These are phyloP conservation scores for Ophion costatus DNA, from an alignment of 2,888 invertebrate species.

Conservation along the genomic window DNA sequence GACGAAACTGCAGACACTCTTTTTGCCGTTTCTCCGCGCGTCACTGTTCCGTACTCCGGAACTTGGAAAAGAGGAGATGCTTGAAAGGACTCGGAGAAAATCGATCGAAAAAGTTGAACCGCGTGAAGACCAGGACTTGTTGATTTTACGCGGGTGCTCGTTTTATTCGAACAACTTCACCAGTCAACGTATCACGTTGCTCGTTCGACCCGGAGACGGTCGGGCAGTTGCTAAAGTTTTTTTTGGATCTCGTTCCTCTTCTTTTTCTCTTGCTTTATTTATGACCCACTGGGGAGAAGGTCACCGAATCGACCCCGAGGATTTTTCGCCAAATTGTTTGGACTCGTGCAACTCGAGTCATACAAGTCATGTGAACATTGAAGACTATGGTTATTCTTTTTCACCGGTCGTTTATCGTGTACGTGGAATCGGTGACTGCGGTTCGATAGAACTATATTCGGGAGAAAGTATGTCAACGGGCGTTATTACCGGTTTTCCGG, in stretches of 20 bases:
- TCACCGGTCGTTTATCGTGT: too few species aligned
- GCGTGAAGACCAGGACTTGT: constrained; percentile 56
- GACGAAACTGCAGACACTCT: background rate
- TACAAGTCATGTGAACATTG: too few species aligned
- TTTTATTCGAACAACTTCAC: background rate
- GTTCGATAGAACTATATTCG: too few species aligned
- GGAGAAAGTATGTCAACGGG: too few species aligned
- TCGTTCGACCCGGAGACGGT: too few species aligned
- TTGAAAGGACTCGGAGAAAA: background rate
- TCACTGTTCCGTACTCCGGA: background rate
- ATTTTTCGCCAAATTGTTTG: too few species aligned
- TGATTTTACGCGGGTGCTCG: constrained; percentile 58
- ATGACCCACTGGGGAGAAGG: background rate
- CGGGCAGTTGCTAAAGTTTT: too few species aligned
- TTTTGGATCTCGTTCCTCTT: background rate
- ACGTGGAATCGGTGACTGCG: too few species aligned
- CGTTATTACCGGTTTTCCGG: too few species aligned
- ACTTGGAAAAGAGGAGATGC: background rate
- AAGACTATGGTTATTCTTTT: too few species aligned
- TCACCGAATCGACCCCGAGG: background rate
- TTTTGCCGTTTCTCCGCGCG: background rate
- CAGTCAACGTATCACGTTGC: background rate
- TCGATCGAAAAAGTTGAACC: constrained; percentile 43
- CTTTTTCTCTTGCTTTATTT: background rate
- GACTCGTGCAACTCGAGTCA: too few species aligned